Conservation (phyloP, 1,140 invertebrate species). For the Globodera rostochiensis region DNA sequence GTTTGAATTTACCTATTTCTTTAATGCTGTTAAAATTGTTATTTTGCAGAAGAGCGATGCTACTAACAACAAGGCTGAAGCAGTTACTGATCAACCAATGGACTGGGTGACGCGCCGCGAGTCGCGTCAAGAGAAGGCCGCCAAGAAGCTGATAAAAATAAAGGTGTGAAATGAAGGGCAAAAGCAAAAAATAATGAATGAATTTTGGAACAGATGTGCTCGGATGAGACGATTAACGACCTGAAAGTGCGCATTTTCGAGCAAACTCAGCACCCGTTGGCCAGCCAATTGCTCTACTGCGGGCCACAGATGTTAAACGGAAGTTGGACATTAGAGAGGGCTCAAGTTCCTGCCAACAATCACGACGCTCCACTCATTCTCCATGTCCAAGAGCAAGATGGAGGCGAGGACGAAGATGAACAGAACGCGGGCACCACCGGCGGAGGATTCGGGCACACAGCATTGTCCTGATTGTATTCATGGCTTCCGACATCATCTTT, state of each 20-base stretch:
- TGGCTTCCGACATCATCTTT: too few relatives aligned
- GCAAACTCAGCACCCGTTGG: slow-evolving; percentile 38
- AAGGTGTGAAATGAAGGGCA: slow-evolving; percentile 32
- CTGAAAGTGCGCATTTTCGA: slow-evolving; percentile 44
- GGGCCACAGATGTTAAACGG: slow-evolving; percentile 28
- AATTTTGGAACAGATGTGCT: slow-evolving; percentile 32
- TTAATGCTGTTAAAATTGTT: background rate
- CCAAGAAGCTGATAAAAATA: slow-evolving; percentile 27
- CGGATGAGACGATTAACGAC: slow-evolving; percentile 38
- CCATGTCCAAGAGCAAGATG: slow-evolving; percentile 43
- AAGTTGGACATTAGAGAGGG: slow-evolving; percentile 32
- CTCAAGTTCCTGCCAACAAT: slow-evolving; percentile 31
- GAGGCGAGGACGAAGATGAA: background rate
- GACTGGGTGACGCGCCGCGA: slow-evolving; percentile 31
- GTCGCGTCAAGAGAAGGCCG: slow-evolving; percentile 25
- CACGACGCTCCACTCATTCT: slow-evolving; percentile 38
- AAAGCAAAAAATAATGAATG: too few relatives aligned
- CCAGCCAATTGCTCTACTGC: slow-evolving; percentile 47
- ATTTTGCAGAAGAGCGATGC: slow-evolving; percentile 45
- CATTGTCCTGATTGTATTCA: slow-evolving; percentile 11
- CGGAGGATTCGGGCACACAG: slow-evolving; percentile 44
- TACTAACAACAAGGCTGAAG: slow-evolving; percentile 6
- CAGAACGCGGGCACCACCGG: background rate
- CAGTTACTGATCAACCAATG: background rate
- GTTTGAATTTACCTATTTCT: background rate